Percentiles rank a stretch among this genome's conserved stretches.
Evolutionary conservation across 2,113 vertebrate species (phyloP).

Genomic region (Prietella phreatophila): DNA sequence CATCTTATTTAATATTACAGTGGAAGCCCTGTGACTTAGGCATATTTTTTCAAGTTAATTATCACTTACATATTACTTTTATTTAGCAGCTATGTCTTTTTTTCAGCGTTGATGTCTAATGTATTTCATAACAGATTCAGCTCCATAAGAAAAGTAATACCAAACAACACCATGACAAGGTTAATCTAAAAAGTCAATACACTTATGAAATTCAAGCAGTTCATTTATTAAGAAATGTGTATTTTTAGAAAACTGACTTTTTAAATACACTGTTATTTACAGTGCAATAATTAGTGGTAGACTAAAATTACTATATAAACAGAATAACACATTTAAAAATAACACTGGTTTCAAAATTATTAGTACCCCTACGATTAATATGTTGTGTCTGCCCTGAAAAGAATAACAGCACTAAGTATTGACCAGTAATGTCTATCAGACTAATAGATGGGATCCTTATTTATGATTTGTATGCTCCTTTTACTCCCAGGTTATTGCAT

Average conservation of each 20-base stretch:
- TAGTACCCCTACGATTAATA: background rate
- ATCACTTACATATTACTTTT: background rate
- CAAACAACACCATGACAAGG: background rate
- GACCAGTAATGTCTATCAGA: background rate
- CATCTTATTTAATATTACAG: background rate
- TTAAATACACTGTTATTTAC: background rate
- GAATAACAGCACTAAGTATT: background rate
- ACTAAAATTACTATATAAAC: background rate
- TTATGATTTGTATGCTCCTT: background rate
- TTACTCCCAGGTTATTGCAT: background rate
- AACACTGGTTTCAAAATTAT: background rate
- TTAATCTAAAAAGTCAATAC: no score
- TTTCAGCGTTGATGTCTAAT: background rate
- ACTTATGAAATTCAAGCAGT: background rate
- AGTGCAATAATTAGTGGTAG: background rate
- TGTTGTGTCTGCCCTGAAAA: background rate
- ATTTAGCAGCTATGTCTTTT: background rate
- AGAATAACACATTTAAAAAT: background rate
- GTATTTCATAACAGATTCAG: background rate
- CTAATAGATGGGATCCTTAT: background rate
- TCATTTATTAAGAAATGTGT: background rate
- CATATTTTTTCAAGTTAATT: background rate
- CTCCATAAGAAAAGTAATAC: background rate
- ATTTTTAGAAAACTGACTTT: background rate
- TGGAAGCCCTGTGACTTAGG: background rate